phyloP scores from a whole-genome alignment of 1,140 invertebrate species.

The Macrotrachela quadricornifera region DNA sequence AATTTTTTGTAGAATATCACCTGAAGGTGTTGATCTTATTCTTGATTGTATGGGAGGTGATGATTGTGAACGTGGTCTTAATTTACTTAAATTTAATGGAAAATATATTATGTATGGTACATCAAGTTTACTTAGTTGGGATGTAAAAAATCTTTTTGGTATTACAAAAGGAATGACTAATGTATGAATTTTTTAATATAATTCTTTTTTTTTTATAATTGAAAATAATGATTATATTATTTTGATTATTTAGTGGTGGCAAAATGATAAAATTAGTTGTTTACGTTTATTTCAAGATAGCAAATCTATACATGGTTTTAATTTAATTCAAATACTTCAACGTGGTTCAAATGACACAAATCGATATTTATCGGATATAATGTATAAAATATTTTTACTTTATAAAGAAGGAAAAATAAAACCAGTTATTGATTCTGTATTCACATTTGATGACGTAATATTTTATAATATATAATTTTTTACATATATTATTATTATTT shows the following conservation, averaged over 20 bases:
- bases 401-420: constrained; percentile 44
- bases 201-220: neutral
- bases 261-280: constrained; percentile 64
- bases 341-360: constrained; percentile 45
- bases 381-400: neutral
- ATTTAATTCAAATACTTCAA: constrained; percentile 58
- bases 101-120: constrained; percentile 65
- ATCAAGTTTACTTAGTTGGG: constrained; percentile 59
- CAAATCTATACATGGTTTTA: constrained; percentile 55
- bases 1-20: constrained; percentile 36
- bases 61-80: constrained; percentile 55
- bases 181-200: neutral
- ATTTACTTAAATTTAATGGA: constrained; percentile 62
- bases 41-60: constrained; percentile 67
- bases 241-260: constrained; percentile 48
- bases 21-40: constrained; percentile 62
- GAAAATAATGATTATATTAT: too few relatives aligned
- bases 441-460: constrained; percentile 61
- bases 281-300: constrained; percentile 71
- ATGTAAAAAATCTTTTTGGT: constrained; percentile 67
- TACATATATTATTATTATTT: neutral
- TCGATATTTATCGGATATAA: neutral
- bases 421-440: constrained; percentile 57
- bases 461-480: neutral
- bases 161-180: constrained; percentile 35